These are phyloP conservation scores for Lota lota DNA, from an alignment of 2,113 vertebrate genomes.

Conservation along the genomic window DNA sequence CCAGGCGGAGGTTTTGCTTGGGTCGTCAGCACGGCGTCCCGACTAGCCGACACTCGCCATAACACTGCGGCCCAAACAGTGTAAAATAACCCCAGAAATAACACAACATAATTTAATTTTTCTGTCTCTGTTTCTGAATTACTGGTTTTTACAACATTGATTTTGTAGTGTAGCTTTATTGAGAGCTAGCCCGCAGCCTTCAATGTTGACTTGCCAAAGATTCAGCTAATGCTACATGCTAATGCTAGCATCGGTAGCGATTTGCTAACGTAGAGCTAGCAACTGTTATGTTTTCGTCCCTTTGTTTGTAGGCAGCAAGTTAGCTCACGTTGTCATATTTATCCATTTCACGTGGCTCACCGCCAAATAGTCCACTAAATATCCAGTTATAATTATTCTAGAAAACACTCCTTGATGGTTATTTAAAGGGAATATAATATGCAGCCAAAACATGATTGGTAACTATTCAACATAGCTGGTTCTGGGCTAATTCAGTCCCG, in stretches of 20 bases:
- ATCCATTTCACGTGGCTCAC: no score
- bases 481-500: no score
- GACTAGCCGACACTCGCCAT: slow-evolving; percentile 30
- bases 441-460: no score
- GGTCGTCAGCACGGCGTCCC: neutral
- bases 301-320: slow-evolving; percentile 66
- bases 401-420: no score
- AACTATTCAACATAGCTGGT: no score
- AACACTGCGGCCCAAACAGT: slow-evolving; percentile 18
- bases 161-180: neutral
- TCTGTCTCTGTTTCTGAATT: neutral
- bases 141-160: neutral
- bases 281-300: slow-evolving; percentile 41
- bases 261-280: slow-evolving; percentile 32
- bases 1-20: neutral
- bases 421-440: no score
- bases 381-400: no score
- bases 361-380: no score
- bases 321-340: slow-evolving; percentile 7
- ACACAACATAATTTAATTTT: no score
- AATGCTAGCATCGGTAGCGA: slow-evolving; percentile 8
- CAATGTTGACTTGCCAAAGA: slow-evolving; percentile 10
- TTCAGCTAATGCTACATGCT: slow-evolving; percentile 19
- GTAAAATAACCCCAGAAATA: neutral
- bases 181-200: neutral